These are phyloP conservation scores for Drosophila seguyi DNA, from an alignment of 1,140 invertebrate genomes.

Conservation along the genomic window DNA sequence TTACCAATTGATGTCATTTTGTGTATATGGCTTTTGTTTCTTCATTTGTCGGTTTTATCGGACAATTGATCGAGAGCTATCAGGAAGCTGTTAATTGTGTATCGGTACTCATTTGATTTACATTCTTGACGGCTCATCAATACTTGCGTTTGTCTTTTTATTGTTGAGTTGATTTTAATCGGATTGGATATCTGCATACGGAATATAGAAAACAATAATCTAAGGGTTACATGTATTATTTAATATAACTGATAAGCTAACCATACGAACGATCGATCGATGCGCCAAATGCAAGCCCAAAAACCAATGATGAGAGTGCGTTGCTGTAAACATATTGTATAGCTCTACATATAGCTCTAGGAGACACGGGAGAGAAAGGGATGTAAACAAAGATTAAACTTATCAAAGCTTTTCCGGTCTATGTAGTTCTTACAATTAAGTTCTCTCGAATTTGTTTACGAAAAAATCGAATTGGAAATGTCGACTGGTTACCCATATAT, in stretches of 20 bases:
- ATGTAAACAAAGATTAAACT: conserved; percentile 32
- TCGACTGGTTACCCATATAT: conserved; percentile 72
- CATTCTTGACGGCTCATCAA: conserved; percentile 16
- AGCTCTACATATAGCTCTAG: conserved; percentile 58
- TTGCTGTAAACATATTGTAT: conserved; percentile 62
- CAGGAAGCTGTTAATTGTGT: conserved; percentile 6
- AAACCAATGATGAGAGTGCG: conserved; percentile 48
- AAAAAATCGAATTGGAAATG: conserved; percentile 44
- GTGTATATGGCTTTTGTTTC: conserved; percentile 64
- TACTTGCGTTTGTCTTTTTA: conserved; percentile 21
- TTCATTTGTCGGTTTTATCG: conserved; percentile 51
- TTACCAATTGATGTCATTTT: conserved; percentile 73
- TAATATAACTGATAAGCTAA: conserved; percentile 62
- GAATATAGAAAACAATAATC: conserved; percentile 62
- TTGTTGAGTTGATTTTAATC: conserved; percentile 31
- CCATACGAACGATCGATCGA: conserved; percentile 61
- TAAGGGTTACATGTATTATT: conserved; percentile 54
- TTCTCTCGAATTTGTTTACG: conserved; percentile 64
- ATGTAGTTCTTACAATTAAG: conserved; percentile 44
- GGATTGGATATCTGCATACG: conserved; percentile 21
- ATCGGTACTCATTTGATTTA: conserved; percentile 31
- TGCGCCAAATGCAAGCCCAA: conserved; percentile 73
- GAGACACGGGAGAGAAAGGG: conserved; percentile 18
- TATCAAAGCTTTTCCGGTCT: conserved; percentile 46
- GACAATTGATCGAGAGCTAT: conserved; percentile 18